Base-by-base conservation (phyloP, 2,888 invertebrate species). In the Melanotus villosus region DNA sequence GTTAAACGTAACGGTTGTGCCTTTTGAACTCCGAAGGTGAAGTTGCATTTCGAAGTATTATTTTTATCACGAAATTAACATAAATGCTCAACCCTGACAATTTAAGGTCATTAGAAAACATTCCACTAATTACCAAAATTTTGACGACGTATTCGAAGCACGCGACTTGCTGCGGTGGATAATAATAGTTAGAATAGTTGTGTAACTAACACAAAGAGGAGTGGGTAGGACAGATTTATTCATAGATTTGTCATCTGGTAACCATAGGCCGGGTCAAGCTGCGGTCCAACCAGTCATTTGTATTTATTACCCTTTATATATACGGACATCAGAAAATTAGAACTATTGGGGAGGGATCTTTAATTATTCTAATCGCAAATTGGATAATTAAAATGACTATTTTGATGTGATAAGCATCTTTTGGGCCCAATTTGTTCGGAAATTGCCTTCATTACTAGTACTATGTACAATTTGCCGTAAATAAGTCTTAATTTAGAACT, bases 361-460 rank as follows among this genome's bases (percentile, higher is more conserved):
- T 50, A 34, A 52, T 52, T 52, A 32, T 52, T 52, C 52, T 32
- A 52, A 32, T 32, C 52, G 50, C 30, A 26, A 30, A 50, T 14
- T 10, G 2, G 30, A 12, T 14, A 6, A 3, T 10, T n/a, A 10
- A 30, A 32, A 18, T 52, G 34, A 18, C 32, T 32, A n/a, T 5
- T n/a, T 34, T 52, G 32, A 52, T 52, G 18, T 14, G 34, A 52
- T 52, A 32, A 52, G 18, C 16, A 52, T 52, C 52, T 52, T 52
- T 52, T 52, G 32, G 32, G 32, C 34, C 14, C 21, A 45, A 21
- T 50, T 30, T 30, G 30, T 32, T 2, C 32, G 52, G 52, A 52
- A 52, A 52, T 52, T 52, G 52, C 32, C n/a, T 32, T 32, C 32
- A 52, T 52, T 12, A 52, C 14, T 16, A 50, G n/a, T n/a, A n/a